These are phyloP conservation scores for Onchidella celtica DNA, from an alignment of 2,888 invertebrate species.

Conservation along the genomic window DNA sequence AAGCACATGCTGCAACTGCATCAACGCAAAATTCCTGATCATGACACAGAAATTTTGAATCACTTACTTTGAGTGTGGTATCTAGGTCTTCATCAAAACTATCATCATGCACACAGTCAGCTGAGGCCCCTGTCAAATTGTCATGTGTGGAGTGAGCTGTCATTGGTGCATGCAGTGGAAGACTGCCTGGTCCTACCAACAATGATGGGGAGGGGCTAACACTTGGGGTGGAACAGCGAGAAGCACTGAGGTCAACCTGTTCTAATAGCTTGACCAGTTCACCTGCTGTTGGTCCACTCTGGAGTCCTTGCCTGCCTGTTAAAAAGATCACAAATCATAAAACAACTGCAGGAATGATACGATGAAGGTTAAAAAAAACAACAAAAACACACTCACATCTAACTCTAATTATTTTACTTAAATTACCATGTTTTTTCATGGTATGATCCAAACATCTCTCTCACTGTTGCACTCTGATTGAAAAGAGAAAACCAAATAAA, in stretches of 20 bases:
- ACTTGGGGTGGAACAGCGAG: constrained; percentile 87
- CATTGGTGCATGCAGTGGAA: constrained; percentile 34
- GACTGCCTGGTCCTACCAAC: constrained; percentile 41
- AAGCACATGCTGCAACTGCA: too few species aligned
- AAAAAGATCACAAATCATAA: too few species aligned
- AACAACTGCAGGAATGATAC: too few species aligned
- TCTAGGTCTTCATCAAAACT: constrained; percentile 33
- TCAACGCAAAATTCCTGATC: too few species aligned
- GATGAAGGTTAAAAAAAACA: too few species aligned
- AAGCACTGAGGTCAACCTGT: constrained; percentile 94
- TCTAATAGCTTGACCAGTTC: constrained; percentile 95
- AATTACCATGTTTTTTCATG: too few species aligned
- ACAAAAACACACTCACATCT: too few species aligned
- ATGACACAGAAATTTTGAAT: background rate
- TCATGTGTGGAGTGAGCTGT: constrained; percentile 31
- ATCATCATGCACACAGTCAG: constrained; percentile 7
- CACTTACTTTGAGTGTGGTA: constrained; percentile 19
- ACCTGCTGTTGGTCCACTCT: constrained; percentile 92
- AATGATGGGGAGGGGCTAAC: constrained; percentile 53
- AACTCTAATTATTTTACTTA: too few species aligned
- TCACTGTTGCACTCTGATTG: too few species aligned
- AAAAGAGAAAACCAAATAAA: too few species aligned
- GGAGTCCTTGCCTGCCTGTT: background rate
- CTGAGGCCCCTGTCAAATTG: constrained; percentile 5
- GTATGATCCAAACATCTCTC: too few species aligned